A percentile compares a stretch with the other conserved stretches of the same genome.
These are phyloP conservation scores for Acanthiza pusilla DNA, from an alignment of 2,797 vertebrate species.

Conservation along the genomic window DNA sequence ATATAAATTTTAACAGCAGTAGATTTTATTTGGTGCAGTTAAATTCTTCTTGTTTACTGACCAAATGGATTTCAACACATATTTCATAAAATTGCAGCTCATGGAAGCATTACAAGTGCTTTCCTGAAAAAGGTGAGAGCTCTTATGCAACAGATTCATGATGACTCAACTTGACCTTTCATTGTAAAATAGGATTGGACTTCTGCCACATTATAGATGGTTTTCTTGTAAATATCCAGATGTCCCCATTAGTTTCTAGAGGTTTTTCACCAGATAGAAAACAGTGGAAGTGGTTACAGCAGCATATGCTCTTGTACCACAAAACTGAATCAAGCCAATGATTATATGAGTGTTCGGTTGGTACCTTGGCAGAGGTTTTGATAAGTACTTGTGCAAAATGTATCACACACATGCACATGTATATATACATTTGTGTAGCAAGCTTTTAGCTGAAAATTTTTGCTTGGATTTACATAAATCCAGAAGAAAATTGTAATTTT, in stretches of 20 bases:
- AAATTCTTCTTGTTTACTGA: not conserved
- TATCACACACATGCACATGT: rapidly evolving
- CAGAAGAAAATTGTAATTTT: not conserved
- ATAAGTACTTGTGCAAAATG: not conserved
- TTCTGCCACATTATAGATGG: not conserved
- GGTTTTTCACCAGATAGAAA: not conserved
- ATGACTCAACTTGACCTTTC: not conserved
- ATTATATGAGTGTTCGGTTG: not conserved
- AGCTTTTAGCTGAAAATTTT: not conserved
- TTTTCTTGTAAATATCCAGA: not conserved
- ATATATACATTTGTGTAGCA: not conserved
- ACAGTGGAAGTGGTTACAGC: not conserved
- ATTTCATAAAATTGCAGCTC: not conserved
- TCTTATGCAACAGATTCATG: not conserved
- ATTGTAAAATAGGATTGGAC: not conserved
- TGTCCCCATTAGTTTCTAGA: not conserved
- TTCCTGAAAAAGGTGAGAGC: not conserved
- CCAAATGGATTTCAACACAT: not conserved
- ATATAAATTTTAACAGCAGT: not conserved
- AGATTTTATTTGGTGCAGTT: not conserved
- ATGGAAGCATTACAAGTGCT: not conserved
- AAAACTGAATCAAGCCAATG: not conserved
- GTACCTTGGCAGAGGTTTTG: not conserved
- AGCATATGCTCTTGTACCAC: not conserved
- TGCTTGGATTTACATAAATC: not conserved